Evolutionary conservation across 2,888 invertebrate species (phyloP), one percentile per base, ranked within the genome.

Genomic region (Sinopyrophorus schimmeli): DNA sequence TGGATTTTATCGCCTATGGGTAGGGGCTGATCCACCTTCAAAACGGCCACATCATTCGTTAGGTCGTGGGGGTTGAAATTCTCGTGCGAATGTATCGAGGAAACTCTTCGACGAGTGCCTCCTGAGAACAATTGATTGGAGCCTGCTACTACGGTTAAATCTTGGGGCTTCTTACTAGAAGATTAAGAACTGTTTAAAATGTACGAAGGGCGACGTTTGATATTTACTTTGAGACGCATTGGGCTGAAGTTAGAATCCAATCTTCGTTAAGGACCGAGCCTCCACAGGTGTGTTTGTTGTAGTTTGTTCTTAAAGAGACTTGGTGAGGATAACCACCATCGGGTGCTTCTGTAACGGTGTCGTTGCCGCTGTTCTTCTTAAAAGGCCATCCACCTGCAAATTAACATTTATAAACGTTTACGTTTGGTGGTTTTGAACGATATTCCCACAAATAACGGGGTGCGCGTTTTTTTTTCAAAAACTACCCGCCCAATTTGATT

Each of bases 21-120:
- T 10, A 11, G 7, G 12, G 17, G 24, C 9, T 9, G 5, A 3
- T 2, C 12, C 5, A 18, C 5, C 18, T 24, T 32, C 3, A 43
- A 9, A 1, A 43, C 17, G 1, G 42, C 32, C 12, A 43, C 24
- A 26, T 43, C 42, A 10, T 43, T 23, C 6, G 5, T 14, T 9
- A 24, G 23, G 14, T 27, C 24, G 11, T 23, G 7, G 1, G 32
- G 15, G 12, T 23, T 43, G 16, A 24, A 43, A 12, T 16, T 5
- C 1, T 23, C 12, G 14, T 43, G 23, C 9, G 18, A 26, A n/a
- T 12, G 9, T 50, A 76, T 70, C n/a, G 61, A 51, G 0, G 71
- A 64, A 0, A 77, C 73, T 0, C 62, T 41, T 60, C 77, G 75
- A 2, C 54, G 58, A 5, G 67, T 68, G 0, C 80, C 80, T 0